Percentiles rank a stretch among this genome's conserved stretches.
These are phyloP conservation scores for Calliphora vomitoria DNA, from an alignment of 2,888 invertebrate species.

Conservation along the genomic window DNA sequence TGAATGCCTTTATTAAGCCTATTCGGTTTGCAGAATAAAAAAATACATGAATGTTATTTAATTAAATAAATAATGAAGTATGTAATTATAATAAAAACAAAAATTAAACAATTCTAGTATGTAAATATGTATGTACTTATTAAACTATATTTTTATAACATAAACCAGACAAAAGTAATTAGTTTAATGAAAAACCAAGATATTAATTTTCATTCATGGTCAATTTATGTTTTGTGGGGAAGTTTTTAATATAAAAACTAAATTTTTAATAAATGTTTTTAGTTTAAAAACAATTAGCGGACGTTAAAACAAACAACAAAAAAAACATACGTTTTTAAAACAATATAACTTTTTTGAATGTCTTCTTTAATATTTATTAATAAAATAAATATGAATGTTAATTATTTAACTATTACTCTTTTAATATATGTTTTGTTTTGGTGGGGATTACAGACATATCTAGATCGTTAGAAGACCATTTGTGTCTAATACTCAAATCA, in stretches of 20 bases:
- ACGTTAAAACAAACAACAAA: not conserved
- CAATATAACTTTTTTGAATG: not conserved
- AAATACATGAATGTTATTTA: no score
- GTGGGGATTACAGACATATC: not conserved
- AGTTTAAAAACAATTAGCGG: not conserved
- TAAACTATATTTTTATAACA: not conserved
- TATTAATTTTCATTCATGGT: not conserved
- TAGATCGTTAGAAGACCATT: not conserved
- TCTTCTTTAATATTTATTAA: not conserved
- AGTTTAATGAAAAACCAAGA: not conserved
- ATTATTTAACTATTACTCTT: not conserved
- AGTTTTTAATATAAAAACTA: not conserved
- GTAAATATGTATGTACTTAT: no score
- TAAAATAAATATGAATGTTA: not conserved
- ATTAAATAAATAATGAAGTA: no score
- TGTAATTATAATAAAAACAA: no score
- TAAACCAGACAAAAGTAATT: not conserved
- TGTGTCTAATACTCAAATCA: not conserved
- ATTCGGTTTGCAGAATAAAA: no score
- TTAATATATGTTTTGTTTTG: not conserved
- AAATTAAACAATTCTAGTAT: no score
- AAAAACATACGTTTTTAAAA: not conserved
- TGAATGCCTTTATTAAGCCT: no score
- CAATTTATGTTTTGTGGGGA: not conserved
- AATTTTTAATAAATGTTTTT: not conserved